Conservation (phyloP, 2,113 vertebrate genomes). For the Gila orcuttii region DNA sequence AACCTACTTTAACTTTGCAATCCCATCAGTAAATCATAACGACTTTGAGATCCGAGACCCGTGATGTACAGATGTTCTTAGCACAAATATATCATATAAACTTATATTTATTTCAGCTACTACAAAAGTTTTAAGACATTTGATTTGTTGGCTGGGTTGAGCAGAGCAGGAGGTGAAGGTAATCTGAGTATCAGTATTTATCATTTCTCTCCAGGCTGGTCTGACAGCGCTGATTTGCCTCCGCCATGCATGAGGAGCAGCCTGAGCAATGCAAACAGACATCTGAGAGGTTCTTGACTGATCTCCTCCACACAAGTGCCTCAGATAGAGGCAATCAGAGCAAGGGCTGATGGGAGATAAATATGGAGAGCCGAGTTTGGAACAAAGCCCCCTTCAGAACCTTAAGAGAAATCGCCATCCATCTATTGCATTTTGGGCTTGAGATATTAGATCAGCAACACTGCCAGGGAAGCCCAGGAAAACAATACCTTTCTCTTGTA, state of each 20-base stretch:
- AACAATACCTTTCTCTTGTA: slow-evolving; percentile 70
- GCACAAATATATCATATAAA: not conserved
- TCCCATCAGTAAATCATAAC: not conserved
- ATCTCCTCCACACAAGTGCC: slow-evolving; percentile 67
- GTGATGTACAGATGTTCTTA: not conserved
- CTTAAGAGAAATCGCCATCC: slow-evolving; percentile 55
- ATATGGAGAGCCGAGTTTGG: slow-evolving; percentile 56
- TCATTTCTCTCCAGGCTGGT: slow-evolving; percentile 40
- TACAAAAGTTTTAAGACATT: slow-evolving; percentile 5
- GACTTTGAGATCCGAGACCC: not conserved
- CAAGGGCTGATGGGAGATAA: slow-evolving; percentile 71
- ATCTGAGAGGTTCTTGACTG: slow-evolving; percentile 68
- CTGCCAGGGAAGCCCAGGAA: slow-evolving; percentile 54
- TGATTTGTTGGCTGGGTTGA: not conserved
- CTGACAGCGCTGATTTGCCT: slow-evolving; percentile 59
- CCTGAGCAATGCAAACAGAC: slow-evolving; percentile 61
- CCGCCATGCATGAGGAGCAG: slow-evolving; percentile 51
- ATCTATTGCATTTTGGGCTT: not conserved
- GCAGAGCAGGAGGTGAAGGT: not conserved
- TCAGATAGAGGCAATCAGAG: slow-evolving; percentile 63
- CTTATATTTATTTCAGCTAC: not conserved
- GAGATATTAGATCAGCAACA: slow-evolving; percentile 38
- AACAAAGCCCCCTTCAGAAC: slow-evolving; percentile 48
- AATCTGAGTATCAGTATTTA: slow-evolving; percentile 40
- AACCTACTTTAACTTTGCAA: not conserved